A percentile compares a stretch with the other conserved stretches of the same genome.
phyloP scores from a whole-genome alignment of 2,113 vertebrate species.

The Phrynosoma platyrhinos region DNA sequence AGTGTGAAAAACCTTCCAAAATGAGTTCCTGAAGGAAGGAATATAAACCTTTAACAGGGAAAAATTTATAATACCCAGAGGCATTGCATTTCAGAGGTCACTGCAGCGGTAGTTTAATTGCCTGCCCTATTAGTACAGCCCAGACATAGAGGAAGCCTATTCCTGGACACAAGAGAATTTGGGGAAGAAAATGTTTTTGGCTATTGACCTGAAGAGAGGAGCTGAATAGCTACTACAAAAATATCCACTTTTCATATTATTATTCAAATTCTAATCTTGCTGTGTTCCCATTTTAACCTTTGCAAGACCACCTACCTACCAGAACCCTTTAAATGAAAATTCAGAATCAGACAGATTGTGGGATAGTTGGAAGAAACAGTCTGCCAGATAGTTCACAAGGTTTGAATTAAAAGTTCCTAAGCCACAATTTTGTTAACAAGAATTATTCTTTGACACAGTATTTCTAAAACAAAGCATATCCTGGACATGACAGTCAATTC shows the following conservation, averaged over 20 bases:
- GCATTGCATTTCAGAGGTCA: constrained; percentile 49
- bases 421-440: not conserved
- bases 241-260: constrained; percentile 7
- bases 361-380: not conserved
- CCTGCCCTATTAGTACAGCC: constrained; percentile 40
- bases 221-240: not conserved
- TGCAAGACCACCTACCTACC: not conserved
- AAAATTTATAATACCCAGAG: constrained; percentile 38
- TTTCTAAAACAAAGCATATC: not conserved
- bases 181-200: constrained; percentile 6
- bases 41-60: constrained; percentile 47
- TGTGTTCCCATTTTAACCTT: not conserved
- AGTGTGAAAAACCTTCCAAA: constrained; percentile 42
- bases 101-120: constrained; percentile 50
- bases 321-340: not conserved
- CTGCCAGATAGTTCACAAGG: not conserved
- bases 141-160: constrained; percentile 13
- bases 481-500: not conserved
- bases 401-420: not conserved
- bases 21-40: constrained; percentile 51
- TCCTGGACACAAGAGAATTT: not conserved
- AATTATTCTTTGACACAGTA: not conserved
- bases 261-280: constrained; percentile 1
- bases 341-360: not conserved
- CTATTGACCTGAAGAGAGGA: constrained; percentile 6